Evolutionary conservation across 2,113 vertebrate species (phyloP).

Genomic region (Eulemur rufifrons): DNA sequence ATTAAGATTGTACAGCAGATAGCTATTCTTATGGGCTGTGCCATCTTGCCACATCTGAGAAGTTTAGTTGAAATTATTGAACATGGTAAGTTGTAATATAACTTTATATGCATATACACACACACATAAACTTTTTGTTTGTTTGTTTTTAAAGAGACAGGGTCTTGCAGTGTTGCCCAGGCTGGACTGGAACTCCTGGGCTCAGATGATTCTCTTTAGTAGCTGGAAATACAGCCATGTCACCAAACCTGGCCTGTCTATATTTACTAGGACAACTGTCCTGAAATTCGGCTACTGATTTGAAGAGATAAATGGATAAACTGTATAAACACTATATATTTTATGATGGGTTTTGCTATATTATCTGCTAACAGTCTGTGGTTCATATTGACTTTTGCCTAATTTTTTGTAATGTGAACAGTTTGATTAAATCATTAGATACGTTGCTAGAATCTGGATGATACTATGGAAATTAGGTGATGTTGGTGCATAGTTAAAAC

Average conservation of each 20-base stretch:
- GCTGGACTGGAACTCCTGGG: not conserved
- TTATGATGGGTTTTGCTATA: not conserved
- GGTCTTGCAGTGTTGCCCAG: not conserved
- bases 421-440: not conserved
- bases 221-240: not conserved
- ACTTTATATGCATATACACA: not conserved
- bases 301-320: not conserved
- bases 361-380: not conserved
- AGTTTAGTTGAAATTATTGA: conserved; percentile 99
- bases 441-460: not conserved
- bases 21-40: conserved; percentile 99
- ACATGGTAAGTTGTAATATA: conserved; percentile 89
- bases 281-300: not conserved
- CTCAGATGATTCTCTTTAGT: not conserved
- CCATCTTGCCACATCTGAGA: conserved; percentile 97
- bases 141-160: not conserved
- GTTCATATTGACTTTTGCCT: not conserved
- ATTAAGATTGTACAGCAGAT: conserved; percentile 99
- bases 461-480: not conserved
- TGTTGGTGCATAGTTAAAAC: not conserved
- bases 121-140: not conserved
- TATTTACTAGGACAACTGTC: not conserved
- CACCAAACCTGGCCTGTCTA: not conserved
- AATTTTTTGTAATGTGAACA: not conserved
- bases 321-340: not conserved